These are phyloP conservation scores for Azorinus chamasolen DNA, from an alignment of 2,888 invertebrate genomes.

Conservation along the genomic window DNA sequence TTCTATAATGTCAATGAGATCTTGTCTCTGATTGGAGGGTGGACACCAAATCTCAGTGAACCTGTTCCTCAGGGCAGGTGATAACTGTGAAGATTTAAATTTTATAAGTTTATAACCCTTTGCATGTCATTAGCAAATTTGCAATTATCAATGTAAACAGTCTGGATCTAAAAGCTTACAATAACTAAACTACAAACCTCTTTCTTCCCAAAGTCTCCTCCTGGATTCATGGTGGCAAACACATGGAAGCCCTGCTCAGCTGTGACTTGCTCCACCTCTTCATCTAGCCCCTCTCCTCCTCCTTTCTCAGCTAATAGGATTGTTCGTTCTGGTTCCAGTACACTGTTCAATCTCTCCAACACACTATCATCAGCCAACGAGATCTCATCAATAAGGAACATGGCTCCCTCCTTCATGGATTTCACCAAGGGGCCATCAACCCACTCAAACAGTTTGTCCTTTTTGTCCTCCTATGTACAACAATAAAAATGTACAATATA, in stretches of 20 bases:
- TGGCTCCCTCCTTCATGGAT: constrained; percentile 95
- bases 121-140: too few relatives aligned
- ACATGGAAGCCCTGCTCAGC: constrained; percentile 93
- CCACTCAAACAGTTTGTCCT: constrained; percentile 95
- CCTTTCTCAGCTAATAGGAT: constrained; percentile 95
- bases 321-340: constrained; percentile 96
- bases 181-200: too few relatives aligned
- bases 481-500: neutral
- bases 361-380: constrained; percentile 99
- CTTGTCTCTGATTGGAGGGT: constrained; percentile 87
- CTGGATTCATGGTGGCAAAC: constrained; percentile 99
- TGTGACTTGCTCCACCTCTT: constrained; percentile 81
- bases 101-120: neutral
- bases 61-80: constrained; percentile 98
- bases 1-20: constrained; percentile 93
- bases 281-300: constrained; percentile 86
- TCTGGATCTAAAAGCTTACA: too few relatives aligned
- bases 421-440: constrained; percentile 97
- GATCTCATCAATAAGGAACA: constrained; percentile 99
- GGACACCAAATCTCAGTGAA: constrained; percentile 99
- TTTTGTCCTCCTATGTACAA: constrained; percentile 50
- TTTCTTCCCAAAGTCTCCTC: constrained; percentile 99
- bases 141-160: too few relatives aligned
- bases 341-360: constrained; percentile 97
- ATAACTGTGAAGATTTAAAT: constrained; percentile 88